Evolutionary conservation across 2,113 vertebrate genomes (phyloP), one percentile per base, ranked within the genome.

Genomic region (Tupaia chinensis): DNA sequence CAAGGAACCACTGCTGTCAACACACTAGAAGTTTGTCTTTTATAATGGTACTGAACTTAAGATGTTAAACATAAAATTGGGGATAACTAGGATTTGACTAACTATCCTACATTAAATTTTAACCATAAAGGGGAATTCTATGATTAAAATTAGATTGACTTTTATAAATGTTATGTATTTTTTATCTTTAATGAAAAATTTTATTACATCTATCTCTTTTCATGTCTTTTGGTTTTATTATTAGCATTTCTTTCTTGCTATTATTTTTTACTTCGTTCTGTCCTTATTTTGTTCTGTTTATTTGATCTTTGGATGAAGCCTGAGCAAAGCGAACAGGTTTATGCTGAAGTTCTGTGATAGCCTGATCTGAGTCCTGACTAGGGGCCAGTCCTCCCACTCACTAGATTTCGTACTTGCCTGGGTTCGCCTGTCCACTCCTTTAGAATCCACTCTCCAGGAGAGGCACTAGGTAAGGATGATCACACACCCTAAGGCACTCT

Each of bases 331-430:
- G 56, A 68, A 29, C 2, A 60, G 9, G 3, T 32, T 22, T 20
- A 69, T 11, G 88, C 53, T 70, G 54, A 69, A 79, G 27, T 56
- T 86, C 27, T 6, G 1, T 15, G 19, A 65, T 53, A 60, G 70
- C 3, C 61, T 53, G 9, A 68, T 56, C 11, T 70, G 44, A 77
- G 4, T 25, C 15, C 34, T 53, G 27, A 23, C 15, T 58, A 7
- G 13, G 32, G n/a, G 15, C 1, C 12, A 7, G 12, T 12, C 44
- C 4, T 60, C 2, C 12, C 0, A 0, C 44, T 70, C 44, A 76
- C n/a, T 34, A 53, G 15, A 10, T 1, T 70, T 34, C 53, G 34
- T 65, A 17, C n/a, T 25, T 80, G 5, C 7, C 3, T 87, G 32
- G 8, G 15, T 70, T 85, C 34, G 72, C 66, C 15, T 17, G 22